These are phyloP conservation scores for Dasypus novemcinctus DNA, from an alignment of 2,113 vertebrate genomes.

Conservation along the genomic window DNA sequence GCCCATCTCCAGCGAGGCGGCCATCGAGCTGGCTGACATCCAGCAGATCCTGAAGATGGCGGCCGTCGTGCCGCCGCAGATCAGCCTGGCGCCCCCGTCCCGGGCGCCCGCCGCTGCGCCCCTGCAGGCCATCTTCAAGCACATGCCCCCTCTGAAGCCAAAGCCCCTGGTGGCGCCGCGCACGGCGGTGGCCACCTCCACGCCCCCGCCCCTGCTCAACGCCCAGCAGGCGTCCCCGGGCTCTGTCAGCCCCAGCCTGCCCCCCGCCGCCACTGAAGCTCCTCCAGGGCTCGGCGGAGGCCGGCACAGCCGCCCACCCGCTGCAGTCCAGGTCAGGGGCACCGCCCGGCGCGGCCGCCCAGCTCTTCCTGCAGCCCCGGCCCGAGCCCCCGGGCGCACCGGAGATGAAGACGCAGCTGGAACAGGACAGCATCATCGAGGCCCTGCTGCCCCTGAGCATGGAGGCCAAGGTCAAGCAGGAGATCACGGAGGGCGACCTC, in stretches of 20 bases:
- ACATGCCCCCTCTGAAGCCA: slow-evolving; percentile 94
- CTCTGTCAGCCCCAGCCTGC: slow-evolving; percentile 93
- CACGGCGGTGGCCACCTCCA: slow-evolving; percentile 91
- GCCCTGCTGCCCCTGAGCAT: slow-evolving; percentile 86
- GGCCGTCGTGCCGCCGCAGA: slow-evolving; percentile 89
- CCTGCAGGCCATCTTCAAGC: slow-evolving; percentile 87
- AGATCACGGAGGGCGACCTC: slow-evolving; percentile 88
- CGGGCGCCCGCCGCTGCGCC: slow-evolving; percentile 88
- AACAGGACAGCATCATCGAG: slow-evolving; percentile 89
- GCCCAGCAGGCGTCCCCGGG: slow-evolving; percentile 95
- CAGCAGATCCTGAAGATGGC: slow-evolving; percentile 98
- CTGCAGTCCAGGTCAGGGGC: slow-evolving; percentile 80
- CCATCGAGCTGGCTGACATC: slow-evolving; percentile 94
- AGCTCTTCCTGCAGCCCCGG: slow-evolving; percentile 78
- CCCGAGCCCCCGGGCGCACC: slow-evolving; percentile 81
- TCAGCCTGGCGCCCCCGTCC: slow-evolving; percentile 91
- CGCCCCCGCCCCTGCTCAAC: slow-evolving; percentile 91
- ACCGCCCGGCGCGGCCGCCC: slow-evolving; percentile 70
- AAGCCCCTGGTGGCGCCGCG: slow-evolving; percentile 93
- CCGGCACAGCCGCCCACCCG: slow-evolving; percentile 79
- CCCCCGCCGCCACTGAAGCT: slow-evolving; percentile 88
- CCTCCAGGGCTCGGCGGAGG: slow-evolving; percentile 86
- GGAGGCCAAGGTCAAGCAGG: slow-evolving; percentile 89
- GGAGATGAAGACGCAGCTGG: slow-evolving; percentile 85
- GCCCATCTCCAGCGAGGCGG: slow-evolving; percentile 85